Percentiles rank a stretch among this genome's conserved stretches.
Evolutionary conservation across 2,113 vertebrate genomes (phyloP).

Genomic region (Pardalotus punctatus): DNA sequence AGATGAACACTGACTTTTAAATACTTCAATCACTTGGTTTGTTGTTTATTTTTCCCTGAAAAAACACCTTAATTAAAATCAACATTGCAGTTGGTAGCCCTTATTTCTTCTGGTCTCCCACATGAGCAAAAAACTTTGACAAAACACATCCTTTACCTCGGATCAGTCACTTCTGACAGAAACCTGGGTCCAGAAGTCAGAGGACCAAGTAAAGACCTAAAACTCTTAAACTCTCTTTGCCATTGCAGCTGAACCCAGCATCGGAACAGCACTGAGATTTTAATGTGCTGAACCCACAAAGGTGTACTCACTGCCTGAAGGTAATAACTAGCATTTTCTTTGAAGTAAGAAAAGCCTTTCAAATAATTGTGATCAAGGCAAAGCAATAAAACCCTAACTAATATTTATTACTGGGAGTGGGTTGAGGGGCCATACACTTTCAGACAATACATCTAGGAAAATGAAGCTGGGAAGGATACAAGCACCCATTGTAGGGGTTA

Average conservation of each 20-base stretch:
- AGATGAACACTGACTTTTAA: neutral
- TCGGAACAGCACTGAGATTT: fast-evolving
- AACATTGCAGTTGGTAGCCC: no score
- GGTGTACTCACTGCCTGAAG: fast-evolving
- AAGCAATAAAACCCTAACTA: neutral
- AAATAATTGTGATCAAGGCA: neutral
- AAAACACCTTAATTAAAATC: neutral
- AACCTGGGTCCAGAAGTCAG: neutral
- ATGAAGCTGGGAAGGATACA: neutral
- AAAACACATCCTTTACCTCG: neutral
- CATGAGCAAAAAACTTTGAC: fast-evolving
- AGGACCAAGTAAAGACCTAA: neutral
- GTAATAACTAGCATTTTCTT: fast-evolving
- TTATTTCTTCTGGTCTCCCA: neutral
- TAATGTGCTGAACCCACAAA: neutral
- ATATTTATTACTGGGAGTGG: fast-evolving
- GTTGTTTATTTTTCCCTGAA: neutral
- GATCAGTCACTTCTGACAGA: neutral
- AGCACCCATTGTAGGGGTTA: neutral
- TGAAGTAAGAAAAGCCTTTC: neutral
- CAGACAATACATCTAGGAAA: fast-evolving
- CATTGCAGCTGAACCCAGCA: neutral
- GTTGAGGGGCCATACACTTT: fast-evolving
- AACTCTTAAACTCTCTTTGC: neutral
- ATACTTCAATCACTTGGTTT: neutral